A percentile compares a stretch with the other conserved stretches of the same genome.
These are phyloP conservation scores for Xiphophorus birchmanni DNA, from an alignment of 2,797 vertebrate genomes.

Conservation along the genomic window DNA sequence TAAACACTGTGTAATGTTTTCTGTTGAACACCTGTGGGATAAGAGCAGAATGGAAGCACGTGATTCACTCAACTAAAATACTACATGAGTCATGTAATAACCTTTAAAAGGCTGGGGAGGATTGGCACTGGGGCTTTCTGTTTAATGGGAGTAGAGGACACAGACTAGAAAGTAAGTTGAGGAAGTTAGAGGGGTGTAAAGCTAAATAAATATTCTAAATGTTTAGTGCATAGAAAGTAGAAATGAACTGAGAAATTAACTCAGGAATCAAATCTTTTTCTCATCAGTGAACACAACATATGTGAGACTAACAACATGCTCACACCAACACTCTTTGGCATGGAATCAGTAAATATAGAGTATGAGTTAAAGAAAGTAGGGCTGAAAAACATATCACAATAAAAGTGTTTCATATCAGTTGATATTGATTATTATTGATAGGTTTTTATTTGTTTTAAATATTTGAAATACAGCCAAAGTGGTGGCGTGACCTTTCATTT, in stretches of 20 bases:
- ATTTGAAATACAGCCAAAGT: too few relatives aligned
- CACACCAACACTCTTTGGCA: too few relatives aligned
- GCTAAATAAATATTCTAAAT: slow-evolving; percentile 13
- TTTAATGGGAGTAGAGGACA: slow-evolving; percentile 3
- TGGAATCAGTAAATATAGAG: too few relatives aligned
- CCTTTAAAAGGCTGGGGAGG: slow-evolving; percentile 36
- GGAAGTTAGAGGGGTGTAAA: slow-evolving; percentile 8
- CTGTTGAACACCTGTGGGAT: slow-evolving; percentile 56
- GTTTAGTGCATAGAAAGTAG: not conserved
- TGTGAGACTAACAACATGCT: too few relatives aligned
- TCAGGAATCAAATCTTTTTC: not conserved
- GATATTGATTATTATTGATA: too few relatives aligned
- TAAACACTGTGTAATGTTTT: slow-evolving; percentile 30
- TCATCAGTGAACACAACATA: not conserved
- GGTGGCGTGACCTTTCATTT: too few relatives aligned
- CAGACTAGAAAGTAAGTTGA: slow-evolving; percentile 7
- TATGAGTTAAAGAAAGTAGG: too few relatives aligned
- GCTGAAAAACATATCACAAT: too few relatives aligned
- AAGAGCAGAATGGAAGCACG: slow-evolving; percentile 25
- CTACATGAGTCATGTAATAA: slow-evolving; percentile 62
- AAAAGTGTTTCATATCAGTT: too few relatives aligned
- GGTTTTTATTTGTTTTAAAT: too few relatives aligned
- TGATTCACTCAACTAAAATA: slow-evolving; percentile 41
- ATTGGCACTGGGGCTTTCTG: slow-evolving; percentile 34
- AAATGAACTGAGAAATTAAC: not conserved